Evolutionary conservation across 2,888 invertebrate species (phyloP).

Genomic region (Cataglyphis livida): DNA sequence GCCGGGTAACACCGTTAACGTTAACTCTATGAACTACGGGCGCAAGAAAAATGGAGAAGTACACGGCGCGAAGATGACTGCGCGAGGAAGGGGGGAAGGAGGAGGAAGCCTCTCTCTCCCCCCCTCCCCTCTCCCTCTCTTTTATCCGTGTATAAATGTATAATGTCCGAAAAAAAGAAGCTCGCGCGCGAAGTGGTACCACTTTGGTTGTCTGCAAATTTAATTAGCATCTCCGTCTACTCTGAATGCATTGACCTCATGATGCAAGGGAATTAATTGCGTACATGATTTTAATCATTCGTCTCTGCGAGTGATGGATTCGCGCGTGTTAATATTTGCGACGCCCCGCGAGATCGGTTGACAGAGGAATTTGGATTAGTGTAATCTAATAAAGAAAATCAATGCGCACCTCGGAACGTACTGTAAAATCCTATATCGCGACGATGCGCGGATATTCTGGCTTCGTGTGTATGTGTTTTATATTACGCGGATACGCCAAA

Average conservation of each 20-base stretch:
- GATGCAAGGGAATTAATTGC: conserved; percentile 15
- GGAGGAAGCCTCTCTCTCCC: not conserved
- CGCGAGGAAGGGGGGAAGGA: not conserved
- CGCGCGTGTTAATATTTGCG: not conserved
- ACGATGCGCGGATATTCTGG: not conserved
- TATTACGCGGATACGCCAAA: conserved; percentile 28
- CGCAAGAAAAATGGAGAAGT: conserved; percentile 38
- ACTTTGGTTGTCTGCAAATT: conserved; percentile 45
- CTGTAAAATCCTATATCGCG: conserved; percentile 15
- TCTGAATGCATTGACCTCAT: conserved; percentile 12
- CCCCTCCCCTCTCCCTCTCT: no score
- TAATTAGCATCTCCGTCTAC: conserved; percentile 32
- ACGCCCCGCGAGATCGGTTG: conserved; percentile 16
- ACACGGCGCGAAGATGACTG: conserved; percentile 33
- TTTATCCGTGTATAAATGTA: conserved; percentile 45
- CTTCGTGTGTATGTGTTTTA: conserved; percentile 24
- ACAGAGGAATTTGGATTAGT: conserved; percentile 5
- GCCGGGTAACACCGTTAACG: conserved; percentile 71
- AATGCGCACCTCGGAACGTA: not conserved
- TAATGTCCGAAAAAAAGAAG: conserved; percentile 31
- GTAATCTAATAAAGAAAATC: conserved; percentile 38
- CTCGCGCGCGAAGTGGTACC: conserved; percentile 6
- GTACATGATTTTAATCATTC: conserved; percentile 9
- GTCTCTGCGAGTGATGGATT: not conserved
- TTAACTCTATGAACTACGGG: conserved; percentile 65